Evolutionary conservation across 2,797 vertebrate genomes (phyloP).

Genomic region (Acrossocheilus fasciatus): DNA sequence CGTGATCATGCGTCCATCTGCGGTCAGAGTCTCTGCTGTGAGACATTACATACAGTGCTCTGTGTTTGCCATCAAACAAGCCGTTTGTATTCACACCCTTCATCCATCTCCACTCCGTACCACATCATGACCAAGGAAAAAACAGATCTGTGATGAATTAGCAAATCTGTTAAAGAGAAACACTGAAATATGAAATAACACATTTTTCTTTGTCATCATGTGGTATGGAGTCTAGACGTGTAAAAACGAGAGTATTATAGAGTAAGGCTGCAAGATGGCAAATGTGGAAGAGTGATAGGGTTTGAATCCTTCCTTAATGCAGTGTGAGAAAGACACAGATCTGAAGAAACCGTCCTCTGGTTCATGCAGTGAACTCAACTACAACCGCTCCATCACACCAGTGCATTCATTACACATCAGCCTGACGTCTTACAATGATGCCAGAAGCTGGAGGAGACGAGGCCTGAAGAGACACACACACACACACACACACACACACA

Average conservation of each 20-base stretch:
- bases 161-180: not conserved
- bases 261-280: not conserved
- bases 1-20: no score
- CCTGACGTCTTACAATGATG: slow-evolving; percentile 49
- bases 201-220: not conserved
- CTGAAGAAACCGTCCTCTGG: not conserved
- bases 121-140: not conserved
- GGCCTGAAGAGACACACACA: slow-evolving; percentile 38
- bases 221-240: not conserved
- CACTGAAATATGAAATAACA: no score
- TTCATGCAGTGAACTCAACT: not conserved
- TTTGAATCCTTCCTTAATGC: not conserved
- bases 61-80: not conserved
- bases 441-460: slow-evolving; percentile 51
- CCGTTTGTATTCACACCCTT: not conserved
- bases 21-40: not conserved
- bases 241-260: not conserved
- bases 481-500: not conserved
- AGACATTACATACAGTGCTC: not conserved
- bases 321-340: not conserved
- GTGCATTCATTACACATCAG: not conserved
- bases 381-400: not conserved
- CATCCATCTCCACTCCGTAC: not conserved
- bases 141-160: not conserved
- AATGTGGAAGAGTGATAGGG: not conserved